These are phyloP conservation scores for Trachymyrmex cornetzi DNA, from an alignment of 1,140 invertebrate species.

Conservation along the genomic window DNA sequence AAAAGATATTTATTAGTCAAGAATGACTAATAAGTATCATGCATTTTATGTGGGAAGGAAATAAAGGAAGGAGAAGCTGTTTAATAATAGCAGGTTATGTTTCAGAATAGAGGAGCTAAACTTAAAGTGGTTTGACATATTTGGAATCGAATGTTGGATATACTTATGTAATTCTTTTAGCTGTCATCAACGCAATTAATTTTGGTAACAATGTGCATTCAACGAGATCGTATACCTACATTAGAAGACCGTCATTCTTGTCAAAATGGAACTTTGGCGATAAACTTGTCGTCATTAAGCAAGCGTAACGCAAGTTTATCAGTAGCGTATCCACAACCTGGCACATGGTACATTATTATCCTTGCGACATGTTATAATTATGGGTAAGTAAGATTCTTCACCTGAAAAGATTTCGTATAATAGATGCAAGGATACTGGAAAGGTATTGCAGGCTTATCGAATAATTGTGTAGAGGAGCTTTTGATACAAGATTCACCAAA, in stretches of 20 bases:
- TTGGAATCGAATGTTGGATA: background rate
- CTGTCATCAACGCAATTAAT: slow-evolving; percentile 82
- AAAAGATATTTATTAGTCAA: too few species aligned
- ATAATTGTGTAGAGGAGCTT: background rate
- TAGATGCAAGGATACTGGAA: background rate
- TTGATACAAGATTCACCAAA: background rate
- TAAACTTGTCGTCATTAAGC: slow-evolving; percentile 82
- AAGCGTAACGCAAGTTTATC: slow-evolving; percentile 80
- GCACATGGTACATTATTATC: slow-evolving; percentile 87
- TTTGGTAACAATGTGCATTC: slow-evolving; percentile 83
- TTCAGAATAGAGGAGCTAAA: background rate
- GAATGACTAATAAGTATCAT: background rate
- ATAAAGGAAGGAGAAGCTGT: background rate
- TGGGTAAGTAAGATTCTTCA: slow-evolving; percentile 72
- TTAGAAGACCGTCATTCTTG: slow-evolving; percentile 81
- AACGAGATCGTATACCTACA: slow-evolving; percentile 82
- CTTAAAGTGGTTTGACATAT: background rate
- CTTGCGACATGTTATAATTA: slow-evolving; percentile 83
- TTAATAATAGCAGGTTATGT: background rate
- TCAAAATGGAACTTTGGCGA: slow-evolving; percentile 78
- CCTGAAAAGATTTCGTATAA: background rate
- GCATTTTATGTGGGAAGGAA: background rate
- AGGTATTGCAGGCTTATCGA: background rate
- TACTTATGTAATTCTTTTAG: slow-evolving; percentile 74
- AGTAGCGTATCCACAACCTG: slow-evolving; percentile 87